These are phyloP conservation scores for Sciurus carolinensis DNA, from an alignment of 2,797 vertebrate genomes.

Conservation along the genomic window DNA sequence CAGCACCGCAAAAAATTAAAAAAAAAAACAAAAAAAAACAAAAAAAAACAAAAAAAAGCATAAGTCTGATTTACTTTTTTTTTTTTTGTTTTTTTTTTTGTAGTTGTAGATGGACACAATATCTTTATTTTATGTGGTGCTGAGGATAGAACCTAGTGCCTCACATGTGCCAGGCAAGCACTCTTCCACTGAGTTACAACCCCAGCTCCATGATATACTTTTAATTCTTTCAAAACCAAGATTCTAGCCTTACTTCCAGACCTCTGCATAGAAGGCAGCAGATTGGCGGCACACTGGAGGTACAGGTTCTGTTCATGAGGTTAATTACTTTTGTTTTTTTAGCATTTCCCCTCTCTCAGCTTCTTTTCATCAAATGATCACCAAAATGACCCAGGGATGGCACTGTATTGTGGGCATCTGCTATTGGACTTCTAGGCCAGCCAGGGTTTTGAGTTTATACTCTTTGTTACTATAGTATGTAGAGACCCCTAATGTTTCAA, in stretches of 20 bases:
- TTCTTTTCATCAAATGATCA: constrained; percentile 25
- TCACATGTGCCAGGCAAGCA: too few relatives aligned
- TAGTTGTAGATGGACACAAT: too few relatives aligned
- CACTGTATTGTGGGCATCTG: not conserved
- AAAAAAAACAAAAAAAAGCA: too few relatives aligned
- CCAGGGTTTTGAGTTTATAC: constrained; percentile 31
- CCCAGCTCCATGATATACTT: not conserved
- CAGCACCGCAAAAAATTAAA: too few relatives aligned
- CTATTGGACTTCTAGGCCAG: not conserved
- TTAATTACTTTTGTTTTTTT: constrained; percentile 33
- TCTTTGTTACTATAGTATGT: not conserved
- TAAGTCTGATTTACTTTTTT: constrained; percentile 39
- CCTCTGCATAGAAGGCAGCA: not conserved
- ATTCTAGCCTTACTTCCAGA: not conserved
- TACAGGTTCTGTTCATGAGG: not conserved
- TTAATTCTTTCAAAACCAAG: constrained; percentile 43
- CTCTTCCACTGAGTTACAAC: too few relatives aligned
- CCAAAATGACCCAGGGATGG: not conserved
- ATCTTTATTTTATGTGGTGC: too few relatives aligned
- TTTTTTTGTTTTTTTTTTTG: not conserved
- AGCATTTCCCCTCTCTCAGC: not conserved
- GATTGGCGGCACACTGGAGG: not conserved
- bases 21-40: too few relatives aligned
- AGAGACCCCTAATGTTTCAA: constrained; percentile 10
- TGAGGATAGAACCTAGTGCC: too few relatives aligned